These are phyloP conservation scores for Herpetotheres cachinnans DNA, from an alignment of 2,113 vertebrate genomes.

Conservation along the genomic window DNA sequence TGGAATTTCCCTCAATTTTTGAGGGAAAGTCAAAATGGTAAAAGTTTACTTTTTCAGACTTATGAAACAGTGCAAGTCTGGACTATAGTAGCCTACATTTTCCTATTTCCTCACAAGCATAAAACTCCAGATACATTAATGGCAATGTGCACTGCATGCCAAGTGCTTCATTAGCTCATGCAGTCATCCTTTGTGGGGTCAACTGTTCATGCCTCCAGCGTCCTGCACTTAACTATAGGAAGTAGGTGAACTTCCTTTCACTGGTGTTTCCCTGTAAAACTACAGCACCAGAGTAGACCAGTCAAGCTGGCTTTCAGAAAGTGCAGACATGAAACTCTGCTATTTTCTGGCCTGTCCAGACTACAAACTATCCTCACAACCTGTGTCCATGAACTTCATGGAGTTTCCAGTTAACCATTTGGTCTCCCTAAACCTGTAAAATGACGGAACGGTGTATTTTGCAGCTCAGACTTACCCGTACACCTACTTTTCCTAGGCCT, in stretches of 20 bases:
- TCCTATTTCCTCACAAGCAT: background rate
- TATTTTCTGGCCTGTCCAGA: background rate
- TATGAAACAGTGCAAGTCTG: background rate
- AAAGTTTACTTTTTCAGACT: background rate
- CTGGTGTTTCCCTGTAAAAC: background rate
- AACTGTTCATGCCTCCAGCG: background rate
- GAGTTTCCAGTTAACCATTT: background rate
- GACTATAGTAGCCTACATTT: background rate
- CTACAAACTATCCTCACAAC: background rate
- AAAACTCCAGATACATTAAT: background rate
- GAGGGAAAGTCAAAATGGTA: background rate
- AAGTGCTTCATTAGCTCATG: background rate
- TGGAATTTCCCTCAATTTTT: background rate
- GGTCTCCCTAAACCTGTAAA: background rate
- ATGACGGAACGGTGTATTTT: background rate
- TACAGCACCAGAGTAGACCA: background rate
- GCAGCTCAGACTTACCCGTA: background rate
- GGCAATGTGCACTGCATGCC: accelerated
- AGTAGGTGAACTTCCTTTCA: background rate
- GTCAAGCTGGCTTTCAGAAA: background rate
- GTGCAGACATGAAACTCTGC: background rate
- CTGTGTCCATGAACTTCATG: background rate
- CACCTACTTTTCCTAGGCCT: accelerated
- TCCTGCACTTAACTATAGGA: background rate
- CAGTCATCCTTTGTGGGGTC: background rate